Base-by-base conservation (phyloP, 2,797 vertebrate species). In the Leptodactylus fallax region DNA sequence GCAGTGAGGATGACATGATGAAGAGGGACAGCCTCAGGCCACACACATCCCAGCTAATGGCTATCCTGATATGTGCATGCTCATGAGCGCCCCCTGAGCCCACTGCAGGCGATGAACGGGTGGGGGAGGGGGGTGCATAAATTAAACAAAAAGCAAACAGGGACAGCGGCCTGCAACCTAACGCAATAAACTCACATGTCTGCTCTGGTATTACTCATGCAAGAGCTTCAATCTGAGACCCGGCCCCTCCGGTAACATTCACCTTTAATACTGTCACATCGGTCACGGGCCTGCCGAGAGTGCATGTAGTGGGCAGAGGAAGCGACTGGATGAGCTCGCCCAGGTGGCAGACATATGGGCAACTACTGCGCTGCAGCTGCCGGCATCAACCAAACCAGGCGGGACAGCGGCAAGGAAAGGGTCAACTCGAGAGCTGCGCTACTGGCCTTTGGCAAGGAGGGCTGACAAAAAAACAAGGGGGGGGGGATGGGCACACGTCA, bases 261-360 rank as follows among this genome's bases (percentile, higher is more conserved):
- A 58, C 8, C 19, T 23, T 89, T 89, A 89, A 89, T 89, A 89
- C 87, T 89, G 87, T 81, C 83, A 81, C 56, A 81, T 82, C 71
- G 78, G 77, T 51, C 61, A 21, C 7, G 77, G 19, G 56, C 36
- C 61, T 21, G 60, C 21, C 49, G 9, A 16, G 79, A 49, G 67
- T 61, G 14, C 7, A 25, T 56, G n/a, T 61, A 83, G 71, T 56
- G 74, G 87, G 80, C 55, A 11, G 0, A 45, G 8, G 27, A 45
- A 9, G 27, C 11, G 61, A 83, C 86, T 49, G 13, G 60, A 47
- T 55, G 61, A 81, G 61, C 78, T 45, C n/a, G 53, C 60, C 60
- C 77, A 58, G 49, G 78, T n/a, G 16, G 21, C 45, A 7, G 45
- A 56, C 17, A 12, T 21, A 69, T 7, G n/a, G 36, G 16, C 14